Base-by-base conservation (phyloP, 2,797 vertebrate species). In the Sylvilagus floridanus region DNA sequence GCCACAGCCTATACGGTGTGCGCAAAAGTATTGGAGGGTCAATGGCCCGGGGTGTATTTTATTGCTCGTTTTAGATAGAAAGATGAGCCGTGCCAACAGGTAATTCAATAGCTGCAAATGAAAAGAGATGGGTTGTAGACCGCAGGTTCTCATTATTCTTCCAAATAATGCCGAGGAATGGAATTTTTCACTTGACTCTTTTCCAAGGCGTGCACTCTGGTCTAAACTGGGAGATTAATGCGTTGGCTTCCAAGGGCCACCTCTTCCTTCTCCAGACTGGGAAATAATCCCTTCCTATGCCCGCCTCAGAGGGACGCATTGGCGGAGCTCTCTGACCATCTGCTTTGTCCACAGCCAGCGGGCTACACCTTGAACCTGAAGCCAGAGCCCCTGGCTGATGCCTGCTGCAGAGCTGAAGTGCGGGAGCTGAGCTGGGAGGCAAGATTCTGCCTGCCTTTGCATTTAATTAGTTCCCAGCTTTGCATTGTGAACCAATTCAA, bases 11-110 rank as follows among this genome's bases (percentile, higher is more conserved):
- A 0, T 24, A 16, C 19, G 22, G 16, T 24, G 26, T 88, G 37
- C 52, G 85, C 78, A 75, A 69, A 93, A 87, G 82, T 84, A 90
- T 54, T 8, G 12, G 85, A 69, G 69, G 42, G 88, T 89, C 95
- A 95, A 83, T 90, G 92, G 82, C 28, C 85, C 90, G 28, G 93
- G 66, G 69, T 92, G 7, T 30, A 2, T 94, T 97, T 96, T 97
- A 96, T 94, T 94, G 89, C 95, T 93, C 83, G 0, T 94, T 97
- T 97, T 95, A 95, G 97, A 92, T 86, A 96, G 88, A 95, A 92
- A 85, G 89, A 97, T 95, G 94, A 95, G 78, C 78, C 82, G 88
- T 88, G 93, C 84, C 97, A 92, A 82, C 82, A 97, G 92, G 95
- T 93, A 91, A 88, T 94, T 93, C 87, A 91, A 42, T 96, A 93